phyloP scores from a whole-genome alignment of 2,888 invertebrate genomes.

The Sminthurinus aureus region DNA sequence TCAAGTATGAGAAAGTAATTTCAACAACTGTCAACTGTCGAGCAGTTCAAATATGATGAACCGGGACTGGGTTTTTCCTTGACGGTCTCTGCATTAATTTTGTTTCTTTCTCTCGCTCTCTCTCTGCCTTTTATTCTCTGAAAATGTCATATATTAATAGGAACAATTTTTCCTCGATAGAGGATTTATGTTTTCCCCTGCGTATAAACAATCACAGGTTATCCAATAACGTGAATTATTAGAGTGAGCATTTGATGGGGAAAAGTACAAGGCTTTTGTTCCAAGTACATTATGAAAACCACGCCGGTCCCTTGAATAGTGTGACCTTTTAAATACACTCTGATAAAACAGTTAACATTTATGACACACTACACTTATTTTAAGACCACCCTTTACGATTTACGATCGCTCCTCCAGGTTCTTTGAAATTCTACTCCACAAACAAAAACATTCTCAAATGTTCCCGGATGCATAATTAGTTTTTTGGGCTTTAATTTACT shows the following conservation, averaged over 20 bases:
- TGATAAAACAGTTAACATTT: too few species aligned
- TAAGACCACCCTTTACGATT: too few species aligned
- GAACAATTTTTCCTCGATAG: neutral
- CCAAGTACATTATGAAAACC: too few species aligned
- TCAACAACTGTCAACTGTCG: conserved; percentile 38
- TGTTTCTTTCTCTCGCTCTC: neutral
- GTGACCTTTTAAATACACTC: too few species aligned
- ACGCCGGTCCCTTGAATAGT: too few species aligned
- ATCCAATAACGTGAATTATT: neutral
- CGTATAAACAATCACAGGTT: neutral
- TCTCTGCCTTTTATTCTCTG: neutral
- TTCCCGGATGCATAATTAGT: too few species aligned
- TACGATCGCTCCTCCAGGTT: too few species aligned
- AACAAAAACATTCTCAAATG: too few species aligned
- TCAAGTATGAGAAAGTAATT: conserved; percentile 23
- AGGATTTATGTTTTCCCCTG: neutral
- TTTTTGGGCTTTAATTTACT: too few species aligned
- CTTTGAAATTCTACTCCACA: too few species aligned
- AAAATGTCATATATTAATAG: neutral
- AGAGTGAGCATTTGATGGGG: neutral
- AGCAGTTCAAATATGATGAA: conserved; percentile 32
- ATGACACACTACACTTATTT: too few species aligned
- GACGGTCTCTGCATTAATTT: conserved; percentile 24
- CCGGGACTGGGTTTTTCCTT: conserved; percentile 22
- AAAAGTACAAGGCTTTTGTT: neutral